Percentiles rank a stretch among this genome's conserved stretches.
phyloP scores from a whole-genome alignment of 1,140 invertebrate genomes.

The Varroa destructor region DNA sequence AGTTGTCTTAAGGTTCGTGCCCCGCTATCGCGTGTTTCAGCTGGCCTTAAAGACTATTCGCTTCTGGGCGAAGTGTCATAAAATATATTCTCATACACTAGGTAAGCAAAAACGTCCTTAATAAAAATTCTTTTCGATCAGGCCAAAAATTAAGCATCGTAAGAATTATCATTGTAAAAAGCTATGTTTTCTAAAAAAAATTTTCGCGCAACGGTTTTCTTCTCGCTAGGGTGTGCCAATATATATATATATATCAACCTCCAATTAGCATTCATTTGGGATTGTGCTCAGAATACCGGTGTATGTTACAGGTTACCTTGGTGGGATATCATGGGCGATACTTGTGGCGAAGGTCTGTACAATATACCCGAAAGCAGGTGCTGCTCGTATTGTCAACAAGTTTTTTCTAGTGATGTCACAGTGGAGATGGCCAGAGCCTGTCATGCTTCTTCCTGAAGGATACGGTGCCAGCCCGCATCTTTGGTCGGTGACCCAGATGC shows the following conservation, averaged over 20 bases:
- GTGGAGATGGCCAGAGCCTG: conserved; percentile 23
- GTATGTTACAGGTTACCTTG: conserved; percentile 10
- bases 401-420: conserved; percentile 20
- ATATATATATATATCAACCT: too few relatives aligned
- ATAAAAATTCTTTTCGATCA: too few relatives aligned
- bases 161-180: too few relatives aligned
- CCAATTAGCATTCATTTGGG: too few relatives aligned
- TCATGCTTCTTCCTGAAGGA: conserved; percentile 17
- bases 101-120: background rate
- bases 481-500: conserved; percentile 22
- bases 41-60: conserved; percentile 14
- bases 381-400: conserved; percentile 17
- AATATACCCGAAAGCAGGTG: conserved; percentile 18
- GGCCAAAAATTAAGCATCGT: too few relatives aligned
- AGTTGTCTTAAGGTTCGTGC: conserved; percentile 20
- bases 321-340: conserved; percentile 18
- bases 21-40: conserved; percentile 22
- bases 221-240: too few relatives aligned
- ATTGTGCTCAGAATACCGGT: too few relatives aligned
- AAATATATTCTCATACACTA: conserved; percentile 22
- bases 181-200: too few relatives aligned
- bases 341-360: conserved; percentile 25
- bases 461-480: conserved; percentile 14
- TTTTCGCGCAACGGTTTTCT: too few relatives aligned
- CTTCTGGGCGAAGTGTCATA: conserved; percentile 25